A percentile compares a stretch with the other conserved stretches of the same genome.
phyloP scores from a whole-genome alignment of 2,888 invertebrate genomes.

The Standfussiana lucernea region DNA sequence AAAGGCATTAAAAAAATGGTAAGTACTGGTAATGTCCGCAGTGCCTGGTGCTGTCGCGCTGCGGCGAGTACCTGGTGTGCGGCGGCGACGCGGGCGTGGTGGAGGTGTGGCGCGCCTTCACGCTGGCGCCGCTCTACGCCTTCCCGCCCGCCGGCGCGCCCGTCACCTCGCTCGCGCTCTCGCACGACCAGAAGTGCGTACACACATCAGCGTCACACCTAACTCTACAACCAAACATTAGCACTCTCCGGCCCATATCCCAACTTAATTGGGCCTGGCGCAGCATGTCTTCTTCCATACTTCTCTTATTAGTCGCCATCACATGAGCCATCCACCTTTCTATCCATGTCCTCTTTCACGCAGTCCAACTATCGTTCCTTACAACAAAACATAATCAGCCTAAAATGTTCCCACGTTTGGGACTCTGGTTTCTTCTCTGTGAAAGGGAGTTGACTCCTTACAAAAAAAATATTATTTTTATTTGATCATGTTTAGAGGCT shows the following conservation, averaged over 20 bases:
- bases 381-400: neutral
- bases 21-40: conserved; percentile 77
- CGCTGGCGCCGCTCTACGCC: conserved; percentile 98
- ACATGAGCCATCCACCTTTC: neutral
- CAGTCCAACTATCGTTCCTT: neutral
- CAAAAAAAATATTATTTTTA: too few species aligned
- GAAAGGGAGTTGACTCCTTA: neutral
- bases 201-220: neutral
- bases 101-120: conserved; percentile 99
- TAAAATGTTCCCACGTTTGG: neutral
- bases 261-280: neutral
- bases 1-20: neutral
- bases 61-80: conserved; percentile 99
- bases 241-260: neutral
- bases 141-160: conserved; percentile 99
- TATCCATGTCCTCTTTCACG: neutral
- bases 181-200: conserved; percentile 99
- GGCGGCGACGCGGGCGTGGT: conserved; percentile 99
- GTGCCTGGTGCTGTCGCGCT: conserved; percentile 98
- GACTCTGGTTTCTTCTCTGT: neutral
- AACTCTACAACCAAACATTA: neutral
- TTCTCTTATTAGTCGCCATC: neutral
- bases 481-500: too few species aligned
- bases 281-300: neutral
- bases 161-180: conserved; percentile 97